Evolutionary conservation across 2,888 invertebrate genomes (phyloP).

Genomic region (Ligdia adustata): DNA sequence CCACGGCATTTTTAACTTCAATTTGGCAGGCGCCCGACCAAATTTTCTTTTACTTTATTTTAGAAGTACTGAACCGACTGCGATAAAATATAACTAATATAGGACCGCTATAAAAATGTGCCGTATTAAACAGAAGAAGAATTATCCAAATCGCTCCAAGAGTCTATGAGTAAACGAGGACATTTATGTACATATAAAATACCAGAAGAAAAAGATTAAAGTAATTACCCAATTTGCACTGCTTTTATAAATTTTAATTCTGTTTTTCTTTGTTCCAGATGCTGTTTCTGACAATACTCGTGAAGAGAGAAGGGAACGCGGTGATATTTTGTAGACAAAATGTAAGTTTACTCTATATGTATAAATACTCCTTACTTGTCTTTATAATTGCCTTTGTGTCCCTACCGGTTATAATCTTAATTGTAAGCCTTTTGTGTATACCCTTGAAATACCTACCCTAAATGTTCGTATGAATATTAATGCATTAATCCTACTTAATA

Average conservation of each 20-base stretch:
- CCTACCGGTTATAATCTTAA: slow-evolving; percentile 4
- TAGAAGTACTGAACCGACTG: too few relatives aligned
- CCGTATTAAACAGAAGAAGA: too few relatives aligned
- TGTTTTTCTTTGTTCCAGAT: slow-evolving; percentile 66
- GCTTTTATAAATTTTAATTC: neutral
- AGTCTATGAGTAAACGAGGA: too few relatives aligned
- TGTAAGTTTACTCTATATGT: slow-evolving; percentile 57
- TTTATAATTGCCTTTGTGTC: neutral
- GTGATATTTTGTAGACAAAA: slow-evolving; percentile 71
- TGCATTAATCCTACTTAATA: slow-evolving; percentile 10
- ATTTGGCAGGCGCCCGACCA: too few relatives aligned
- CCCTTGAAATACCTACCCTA: neutral
- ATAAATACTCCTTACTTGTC: neutral
- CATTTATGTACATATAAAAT: too few relatives aligned
- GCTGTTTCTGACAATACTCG: slow-evolving; percentile 69
- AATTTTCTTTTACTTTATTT: too few relatives aligned
- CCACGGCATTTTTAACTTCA: too few relatives aligned
- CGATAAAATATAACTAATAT: too few relatives aligned
- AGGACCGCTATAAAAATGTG: too few relatives aligned
- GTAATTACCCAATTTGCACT: too few relatives aligned
- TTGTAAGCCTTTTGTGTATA: slow-evolving; percentile 12
- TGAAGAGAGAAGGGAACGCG: slow-evolving; percentile 49
- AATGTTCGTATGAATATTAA: slow-evolving; percentile 17
- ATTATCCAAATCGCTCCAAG: too few relatives aligned
- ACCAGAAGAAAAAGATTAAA: too few relatives aligned